Conservation (phyloP, 2,113 vertebrate genomes). For the Vulpes ferrilata region DNA sequence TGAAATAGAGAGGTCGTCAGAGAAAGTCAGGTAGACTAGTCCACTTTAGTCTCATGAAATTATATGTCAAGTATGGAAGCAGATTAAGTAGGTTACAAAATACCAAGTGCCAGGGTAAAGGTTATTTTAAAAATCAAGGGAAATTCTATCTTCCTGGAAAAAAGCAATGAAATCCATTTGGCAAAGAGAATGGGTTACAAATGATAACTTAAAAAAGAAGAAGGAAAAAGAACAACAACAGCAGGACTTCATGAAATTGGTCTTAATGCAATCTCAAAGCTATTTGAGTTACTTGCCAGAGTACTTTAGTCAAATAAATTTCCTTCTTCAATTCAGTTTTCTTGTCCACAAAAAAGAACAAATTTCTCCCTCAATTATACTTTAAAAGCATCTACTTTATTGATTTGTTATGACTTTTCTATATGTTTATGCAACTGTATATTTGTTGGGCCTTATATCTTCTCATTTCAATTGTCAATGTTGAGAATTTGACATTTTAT, state of each 20-base stretch:
- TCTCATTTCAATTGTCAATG: background rate
- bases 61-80: background rate
- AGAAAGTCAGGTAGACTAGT: background rate
- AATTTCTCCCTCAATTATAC: background rate
- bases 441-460: background rate
- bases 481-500: constrained; percentile 35
- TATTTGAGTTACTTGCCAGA: background rate
- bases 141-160: background rate
- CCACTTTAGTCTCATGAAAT: background rate
- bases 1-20: background rate
- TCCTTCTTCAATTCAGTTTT: constrained; percentile 21
- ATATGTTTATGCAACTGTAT: background rate
- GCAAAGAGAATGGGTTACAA: background rate
- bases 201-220: background rate
- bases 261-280: background rate
- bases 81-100: background rate
- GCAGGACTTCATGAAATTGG: background rate
- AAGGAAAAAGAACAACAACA: background rate
- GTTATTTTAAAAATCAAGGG: background rate
- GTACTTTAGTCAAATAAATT: background rate
- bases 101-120: background rate
- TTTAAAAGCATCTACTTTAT: background rate
- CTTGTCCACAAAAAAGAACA: background rate
- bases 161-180: background rate
- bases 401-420: background rate